phyloP scores from a whole-genome alignment of 2,888 invertebrate species.

The Drosophila mercatorum region DNA sequence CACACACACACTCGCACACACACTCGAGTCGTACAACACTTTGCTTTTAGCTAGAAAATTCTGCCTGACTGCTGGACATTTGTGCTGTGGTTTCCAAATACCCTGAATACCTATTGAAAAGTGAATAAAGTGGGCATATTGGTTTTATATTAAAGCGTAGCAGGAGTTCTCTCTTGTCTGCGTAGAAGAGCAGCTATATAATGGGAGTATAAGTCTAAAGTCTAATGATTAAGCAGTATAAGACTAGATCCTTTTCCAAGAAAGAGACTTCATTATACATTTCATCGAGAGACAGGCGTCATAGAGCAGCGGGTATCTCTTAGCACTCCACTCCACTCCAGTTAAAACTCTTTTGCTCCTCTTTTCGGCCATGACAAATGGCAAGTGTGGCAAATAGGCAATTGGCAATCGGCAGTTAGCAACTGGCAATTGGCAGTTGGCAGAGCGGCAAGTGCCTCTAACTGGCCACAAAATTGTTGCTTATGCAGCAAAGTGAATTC shows the following conservation, averaged over 20 bases:
- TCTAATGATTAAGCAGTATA: too few species aligned
- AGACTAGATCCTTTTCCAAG: too few species aligned
- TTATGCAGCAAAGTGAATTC: conserved; percentile 28
- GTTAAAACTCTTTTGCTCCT: neutral
- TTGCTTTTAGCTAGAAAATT: conserved; percentile 40
- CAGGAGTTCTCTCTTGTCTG: too few species aligned
- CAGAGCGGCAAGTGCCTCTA: conserved; percentile 14
- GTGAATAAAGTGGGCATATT: neutral
- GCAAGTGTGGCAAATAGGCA: conserved; percentile 15
- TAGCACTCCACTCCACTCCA: neutral
- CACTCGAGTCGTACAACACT: conserved; percentile 27
- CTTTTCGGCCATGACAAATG: conserved; percentile 33
- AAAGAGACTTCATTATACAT: too few species aligned
- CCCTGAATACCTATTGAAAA: neutral
- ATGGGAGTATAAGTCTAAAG: too few species aligned
- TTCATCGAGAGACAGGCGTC: too few species aligned
- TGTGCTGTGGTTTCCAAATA: conserved; percentile 51
- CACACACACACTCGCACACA: conserved; percentile 27
- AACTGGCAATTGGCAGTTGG: conserved; percentile 1
- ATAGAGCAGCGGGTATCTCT: neutral
- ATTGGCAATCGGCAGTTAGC: neutral
- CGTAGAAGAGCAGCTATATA: too few species aligned
- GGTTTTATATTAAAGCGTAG: too few species aligned
- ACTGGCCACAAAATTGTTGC: conserved; percentile 53
- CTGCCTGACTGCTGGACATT: conserved; percentile 49